These are phyloP conservation scores for Uropetala carovei DNA, from an alignment of 2,888 invertebrate species.

Conservation along the genomic window DNA sequence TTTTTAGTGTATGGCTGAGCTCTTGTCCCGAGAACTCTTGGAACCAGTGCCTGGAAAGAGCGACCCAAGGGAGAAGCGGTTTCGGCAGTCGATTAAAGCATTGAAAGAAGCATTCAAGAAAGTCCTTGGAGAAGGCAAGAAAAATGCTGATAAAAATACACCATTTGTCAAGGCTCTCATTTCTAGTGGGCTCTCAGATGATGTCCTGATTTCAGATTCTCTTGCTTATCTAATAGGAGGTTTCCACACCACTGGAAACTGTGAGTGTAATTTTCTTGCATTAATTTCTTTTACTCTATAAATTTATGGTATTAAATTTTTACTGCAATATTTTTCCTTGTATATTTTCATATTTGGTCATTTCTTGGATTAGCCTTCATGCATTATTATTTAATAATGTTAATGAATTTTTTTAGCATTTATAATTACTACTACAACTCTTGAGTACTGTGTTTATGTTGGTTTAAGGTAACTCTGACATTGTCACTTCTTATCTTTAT, in stretches of 20 bases:
- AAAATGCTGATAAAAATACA: background rate
- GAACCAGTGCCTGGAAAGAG: slow-evolving; percentile 51
- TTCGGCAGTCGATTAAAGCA: slow-evolving; percentile 40
- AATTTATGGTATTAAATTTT: too few species aligned
- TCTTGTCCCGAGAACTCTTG: slow-evolving; percentile 40
- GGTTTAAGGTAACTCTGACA: background rate
- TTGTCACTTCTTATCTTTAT: background rate
- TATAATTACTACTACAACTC: background rate
- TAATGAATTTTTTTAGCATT: background rate
- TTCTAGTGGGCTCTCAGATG: slow-evolving; percentile 48
- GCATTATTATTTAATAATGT: background rate
- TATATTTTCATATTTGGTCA: background rate
- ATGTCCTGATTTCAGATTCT: slow-evolving; percentile 65
- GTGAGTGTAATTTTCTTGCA: slow-evolving; percentile 30
- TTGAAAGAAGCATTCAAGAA: slow-evolving; percentile 42
- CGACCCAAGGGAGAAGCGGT: slow-evolving; percentile 65
- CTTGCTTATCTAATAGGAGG: slow-evolving; percentile 65
- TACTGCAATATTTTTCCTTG: too few species aligned
- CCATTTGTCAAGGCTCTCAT: slow-evolving; percentile 58
- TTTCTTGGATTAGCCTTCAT: background rate
- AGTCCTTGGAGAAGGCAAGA: slow-evolving; percentile 39
- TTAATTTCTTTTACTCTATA: too few species aligned
- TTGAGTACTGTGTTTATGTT: too few species aligned
- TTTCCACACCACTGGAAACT: slow-evolving; percentile 66
- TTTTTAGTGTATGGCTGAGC: slow-evolving; percentile 66